These are phyloP conservation scores for Drosophila quinaria DNA, from an alignment of 2,888 invertebrate species.

Conservation along the genomic window DNA sequence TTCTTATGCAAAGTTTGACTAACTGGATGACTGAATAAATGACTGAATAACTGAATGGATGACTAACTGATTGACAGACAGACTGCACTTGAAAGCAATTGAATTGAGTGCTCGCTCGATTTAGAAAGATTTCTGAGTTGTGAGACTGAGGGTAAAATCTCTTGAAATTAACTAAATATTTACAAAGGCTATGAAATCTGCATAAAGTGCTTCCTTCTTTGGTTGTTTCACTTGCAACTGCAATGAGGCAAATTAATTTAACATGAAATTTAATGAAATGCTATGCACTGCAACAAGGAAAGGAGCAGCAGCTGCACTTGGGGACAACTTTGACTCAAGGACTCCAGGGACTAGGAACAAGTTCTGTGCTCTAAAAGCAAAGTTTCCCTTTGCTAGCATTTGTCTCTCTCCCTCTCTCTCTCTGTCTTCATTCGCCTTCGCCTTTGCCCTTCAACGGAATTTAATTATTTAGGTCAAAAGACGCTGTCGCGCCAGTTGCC, in stretches of 20 bases:
- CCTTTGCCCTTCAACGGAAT: constrained; percentile 56
- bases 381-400: constrained; percentile 36
- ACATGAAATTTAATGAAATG: constrained; percentile 75
- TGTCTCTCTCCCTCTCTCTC: neutral
- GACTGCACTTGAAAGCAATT: constrained; percentile 19
- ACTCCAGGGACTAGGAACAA: constrained; percentile 41
- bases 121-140: neutral
- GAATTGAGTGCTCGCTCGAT: constrained; percentile 5
- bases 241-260: constrained; percentile 75
- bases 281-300: constrained; percentile 31
- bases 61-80: neutral
- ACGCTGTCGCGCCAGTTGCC: constrained; percentile 64
- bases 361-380: constrained; percentile 56
- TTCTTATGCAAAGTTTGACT: constrained; percentile 20
- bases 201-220: constrained; percentile 54
- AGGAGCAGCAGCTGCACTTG: constrained; percentile 38
- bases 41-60: constrained; percentile 2
- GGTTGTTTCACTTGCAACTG: constrained; percentile 50
- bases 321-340: constrained; percentile 47
- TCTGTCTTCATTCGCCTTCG: neutral
- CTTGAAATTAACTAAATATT: constrained; percentile 74
- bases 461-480: constrained; percentile 81
- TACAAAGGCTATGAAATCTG: constrained; percentile 67
- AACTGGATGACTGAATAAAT: constrained; percentile 9
- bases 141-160: constrained; percentile 37